Base-by-base conservation (phyloP, 2,797 vertebrate genomes). In the Acanthornis magna region DNA sequence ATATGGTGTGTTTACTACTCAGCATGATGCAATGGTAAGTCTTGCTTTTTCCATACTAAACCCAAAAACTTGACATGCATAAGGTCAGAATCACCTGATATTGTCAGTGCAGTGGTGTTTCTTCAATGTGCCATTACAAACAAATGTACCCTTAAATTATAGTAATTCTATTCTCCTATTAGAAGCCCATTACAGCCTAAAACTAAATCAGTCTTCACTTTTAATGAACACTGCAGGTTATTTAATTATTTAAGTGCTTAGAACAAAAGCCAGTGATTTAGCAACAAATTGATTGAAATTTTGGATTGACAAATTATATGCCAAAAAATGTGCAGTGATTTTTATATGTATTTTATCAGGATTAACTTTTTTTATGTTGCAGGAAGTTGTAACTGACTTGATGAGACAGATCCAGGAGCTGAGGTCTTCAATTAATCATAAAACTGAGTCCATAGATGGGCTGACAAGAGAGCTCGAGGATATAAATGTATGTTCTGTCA, bases 351-450 rank as follows among this genome's bases (percentile, higher is more conserved):
- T 47, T 50, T 32, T 53, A 60, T 82, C 10, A 6, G 26, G 30
- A 72, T 84, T 77, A 50, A 61, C 18, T 82, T 82, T 92, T 96
- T 88, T 88, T 92, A 57, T 95, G 26, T 42, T 93, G 48, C 95
- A 99, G 99, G 98, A 98, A 92, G 98, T 99, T 94, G 97, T 99
- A 85, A 87, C 98, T 73, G 98, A 99, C 85, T 98, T 99, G 91
- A 99, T 99, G 94, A 98, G 96, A 94, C 98, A 99, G 97, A 99
- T 98, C 96, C 98, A 98, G 97, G 98, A 98, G 70, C 97, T 99
- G 66, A 98, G 99, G 80, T 97, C 95, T 76, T 98, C 98, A 30
- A 89, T 98, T 79, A 98, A 96, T 96, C 98, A 98, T 95, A 99
- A 98, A 96, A 98, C 98, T 2, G 98, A 98, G 95, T 98, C 95